Conservation (phyloP, 2,888 invertebrate genomes). For the Tenodera sinensis region DNA sequence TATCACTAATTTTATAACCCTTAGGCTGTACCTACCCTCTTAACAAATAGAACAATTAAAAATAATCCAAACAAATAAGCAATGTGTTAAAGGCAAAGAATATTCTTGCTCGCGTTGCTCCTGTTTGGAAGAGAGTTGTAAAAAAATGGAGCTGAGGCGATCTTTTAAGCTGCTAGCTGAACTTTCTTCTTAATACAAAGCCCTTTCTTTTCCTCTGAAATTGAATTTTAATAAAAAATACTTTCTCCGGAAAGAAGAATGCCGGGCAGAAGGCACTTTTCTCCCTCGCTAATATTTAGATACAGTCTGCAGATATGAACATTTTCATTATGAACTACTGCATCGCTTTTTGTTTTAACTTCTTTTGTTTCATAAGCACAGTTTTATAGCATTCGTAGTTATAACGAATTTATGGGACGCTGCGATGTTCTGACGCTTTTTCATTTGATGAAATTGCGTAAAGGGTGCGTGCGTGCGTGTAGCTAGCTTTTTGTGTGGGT, state of each 20-base stretch:
- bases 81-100: too few species aligned
- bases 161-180: neutral
- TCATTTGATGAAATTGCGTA: too few species aligned
- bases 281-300: neutral
- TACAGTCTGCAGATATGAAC: neutral
- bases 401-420: neutral
- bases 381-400: neutral
- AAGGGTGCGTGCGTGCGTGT: too few species aligned
- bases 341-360: neutral
- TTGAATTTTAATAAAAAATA: neutral
- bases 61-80: too few species aligned
- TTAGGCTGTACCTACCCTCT: too few species aligned
- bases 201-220: neutral
- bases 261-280: too few species aligned
- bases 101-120: too few species aligned
- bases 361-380: neutral
- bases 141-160: too few species aligned
- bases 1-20: too few species aligned
- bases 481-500: too few species aligned
- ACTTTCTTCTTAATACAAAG: neutral
- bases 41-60: too few species aligned
- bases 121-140: neutral
- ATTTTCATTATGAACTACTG: neutral
- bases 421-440: too few species aligned
- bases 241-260: neutral